phyloP scores from a whole-genome alignment of 2,113 vertebrate species.

The Lepisosteus oculatus region DNA sequence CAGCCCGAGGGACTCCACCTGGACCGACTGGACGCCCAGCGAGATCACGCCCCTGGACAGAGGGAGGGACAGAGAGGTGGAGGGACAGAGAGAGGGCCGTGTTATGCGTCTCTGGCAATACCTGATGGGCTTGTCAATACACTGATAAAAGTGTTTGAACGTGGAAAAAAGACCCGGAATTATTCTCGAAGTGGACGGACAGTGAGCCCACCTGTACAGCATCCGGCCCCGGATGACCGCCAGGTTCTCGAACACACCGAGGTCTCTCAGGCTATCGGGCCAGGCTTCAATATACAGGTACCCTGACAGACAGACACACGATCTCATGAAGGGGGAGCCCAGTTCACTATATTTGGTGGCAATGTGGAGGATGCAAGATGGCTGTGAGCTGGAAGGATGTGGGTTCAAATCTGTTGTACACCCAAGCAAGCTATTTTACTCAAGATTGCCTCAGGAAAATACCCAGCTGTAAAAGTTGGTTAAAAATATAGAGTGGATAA shows the following conservation, averaged over 20 bases:
- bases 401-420: too few species aligned
- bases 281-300: slow-evolving; percentile 89
- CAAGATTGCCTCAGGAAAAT: too few species aligned
- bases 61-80: not conserved
- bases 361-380: too few species aligned
- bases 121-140: too few species aligned
- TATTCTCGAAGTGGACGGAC: not conserved
- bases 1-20: slow-evolving; percentile 79
- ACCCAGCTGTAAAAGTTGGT: too few species aligned
- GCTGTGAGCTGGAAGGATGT: too few species aligned
- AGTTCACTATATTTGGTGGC: too few species aligned
- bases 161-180: too few species aligned
- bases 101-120: too few species aligned
- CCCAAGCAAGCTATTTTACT: too few species aligned
- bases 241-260: slow-evolving; percentile 86
- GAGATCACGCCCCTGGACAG: slow-evolving; percentile 83
- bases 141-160: too few species aligned
- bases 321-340: not conserved
- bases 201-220: slow-evolving; percentile 78
- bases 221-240: slow-evolving; percentile 82
- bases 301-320: slow-evolving; percentile 56
- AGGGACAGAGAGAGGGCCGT: not conserved
- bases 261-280: slow-evolving; percentile 67
- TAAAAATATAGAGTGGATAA: too few species aligned
- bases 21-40: slow-evolving; percentile 77